These are phyloP conservation scores for Melinaea menophilus DNA, from an alignment of 2,888 invertebrate species.

Conservation along the genomic window DNA sequence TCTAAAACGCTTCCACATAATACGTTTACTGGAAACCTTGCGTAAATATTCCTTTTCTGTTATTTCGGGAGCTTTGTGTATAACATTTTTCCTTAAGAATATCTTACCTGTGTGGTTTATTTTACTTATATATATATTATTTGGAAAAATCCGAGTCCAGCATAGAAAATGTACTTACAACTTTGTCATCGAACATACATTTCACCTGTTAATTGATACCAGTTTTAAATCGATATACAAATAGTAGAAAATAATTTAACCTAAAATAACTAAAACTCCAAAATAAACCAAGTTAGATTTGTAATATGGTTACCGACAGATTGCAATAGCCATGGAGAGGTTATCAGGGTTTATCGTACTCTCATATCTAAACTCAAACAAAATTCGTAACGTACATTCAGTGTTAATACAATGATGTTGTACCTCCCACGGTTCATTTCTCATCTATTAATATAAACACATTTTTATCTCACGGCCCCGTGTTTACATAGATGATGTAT, in stretches of 20 bases:
- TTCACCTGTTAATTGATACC: too few species aligned
- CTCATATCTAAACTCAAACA: background rate
- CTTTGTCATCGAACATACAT: too few species aligned
- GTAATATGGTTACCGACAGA: background rate
- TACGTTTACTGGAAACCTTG: conserved; percentile 5
- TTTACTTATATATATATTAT: background rate
- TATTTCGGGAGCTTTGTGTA: conserved; percentile 1
- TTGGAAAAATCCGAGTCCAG: background rate
- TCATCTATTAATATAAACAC: conserved; percentile 47
- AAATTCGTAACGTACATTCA: conserved; percentile 14
- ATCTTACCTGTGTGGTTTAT: background rate
- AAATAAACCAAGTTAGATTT: background rate
- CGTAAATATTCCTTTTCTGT: background rate
- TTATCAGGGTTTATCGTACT: background rate
- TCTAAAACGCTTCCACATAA: conserved; percentile 6
- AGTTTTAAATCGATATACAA: too few species aligned
- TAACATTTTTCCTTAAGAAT: background rate
- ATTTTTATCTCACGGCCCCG: conserved; percentile 37
- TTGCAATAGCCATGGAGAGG: background rate
- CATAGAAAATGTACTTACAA: too few species aligned
- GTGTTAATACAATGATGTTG: conserved; percentile 24
- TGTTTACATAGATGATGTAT: conserved; percentile 41
- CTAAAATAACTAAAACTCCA: too few species aligned
- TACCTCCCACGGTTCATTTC: conserved; percentile 54
- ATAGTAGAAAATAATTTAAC: too few species aligned